Conservation (phyloP, 2,113 vertebrate species). For the Odocoileus virginianus region DNA sequence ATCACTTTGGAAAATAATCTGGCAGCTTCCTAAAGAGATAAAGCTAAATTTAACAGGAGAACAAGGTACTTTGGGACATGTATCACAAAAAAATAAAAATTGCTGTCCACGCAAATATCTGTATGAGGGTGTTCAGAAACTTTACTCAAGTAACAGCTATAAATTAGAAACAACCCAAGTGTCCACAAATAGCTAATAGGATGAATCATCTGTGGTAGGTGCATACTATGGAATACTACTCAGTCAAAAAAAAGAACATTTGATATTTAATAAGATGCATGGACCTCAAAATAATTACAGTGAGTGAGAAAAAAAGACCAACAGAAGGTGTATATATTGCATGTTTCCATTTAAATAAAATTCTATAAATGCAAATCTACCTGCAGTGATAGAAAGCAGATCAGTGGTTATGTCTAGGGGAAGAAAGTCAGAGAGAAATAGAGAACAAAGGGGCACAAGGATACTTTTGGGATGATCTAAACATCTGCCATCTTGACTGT, state of each 20-base stretch:
- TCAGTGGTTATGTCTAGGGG: neutral
- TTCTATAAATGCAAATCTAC: conserved; percentile 3
- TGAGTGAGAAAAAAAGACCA: neutral
- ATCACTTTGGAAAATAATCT: neutral
- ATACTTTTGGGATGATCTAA: neutral
- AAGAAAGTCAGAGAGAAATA: neutral
- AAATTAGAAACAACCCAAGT: neutral
- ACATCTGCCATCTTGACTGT: neutral
- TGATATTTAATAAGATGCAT: neutral
- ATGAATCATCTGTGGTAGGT: neutral
- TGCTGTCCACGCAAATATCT: neutral
- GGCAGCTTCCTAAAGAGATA: neutral
- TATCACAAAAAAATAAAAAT: conserved; percentile 9
- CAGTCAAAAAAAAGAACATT: neutral
- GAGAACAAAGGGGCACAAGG: neutral
- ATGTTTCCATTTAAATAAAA: neutral
- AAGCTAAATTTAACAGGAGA: neutral
- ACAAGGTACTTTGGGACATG: neutral
- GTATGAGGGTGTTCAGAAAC: neutral
- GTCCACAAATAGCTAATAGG: neutral
- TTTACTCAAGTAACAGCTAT: neutral
- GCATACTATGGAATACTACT: neutral
- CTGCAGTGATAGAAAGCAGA: neutral
- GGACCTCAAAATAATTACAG: neutral
- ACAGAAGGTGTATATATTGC: neutral